These are phyloP conservation scores for Clitarchus hookeri DNA, from an alignment of 2,888 invertebrate genomes.

Conservation along the genomic window DNA sequence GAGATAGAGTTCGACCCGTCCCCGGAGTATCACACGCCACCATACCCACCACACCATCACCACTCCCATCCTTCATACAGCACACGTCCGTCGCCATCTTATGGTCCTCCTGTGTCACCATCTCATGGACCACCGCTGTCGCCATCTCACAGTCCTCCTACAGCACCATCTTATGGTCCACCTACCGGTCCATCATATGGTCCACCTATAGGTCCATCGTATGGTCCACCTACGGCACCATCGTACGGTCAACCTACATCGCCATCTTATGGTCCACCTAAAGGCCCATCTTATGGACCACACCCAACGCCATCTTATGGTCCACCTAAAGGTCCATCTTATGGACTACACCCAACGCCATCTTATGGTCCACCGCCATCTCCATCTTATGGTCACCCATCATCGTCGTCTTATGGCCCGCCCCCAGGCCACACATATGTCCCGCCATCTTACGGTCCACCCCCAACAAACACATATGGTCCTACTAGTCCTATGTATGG, in stretches of 20 bases:
- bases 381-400: slow-evolving; percentile 51
- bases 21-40: not conserved
- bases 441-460: slow-evolving; percentile 41
- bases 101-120: slow-evolving; percentile 31
- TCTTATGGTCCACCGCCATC: slow-evolving; percentile 47
- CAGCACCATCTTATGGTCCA: slow-evolving; percentile 42
- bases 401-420: slow-evolving; percentile 55
- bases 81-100: slow-evolving; percentile 27
- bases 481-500: slow-evolving; percentile 55
- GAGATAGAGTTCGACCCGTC: not conserved
- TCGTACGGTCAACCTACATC: slow-evolving; percentile 35
- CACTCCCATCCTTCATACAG: slow-evolving; percentile 2
- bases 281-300: slow-evolving; percentile 39
- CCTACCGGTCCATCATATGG: slow-evolving; percentile 44
- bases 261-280: slow-evolving; percentile 57
- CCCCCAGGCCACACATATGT: too few species aligned
- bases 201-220: slow-evolving; percentile 46
- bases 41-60: not conserved
- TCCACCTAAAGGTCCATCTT: slow-evolving; percentile 46
- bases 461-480: slow-evolving; percentile 46
- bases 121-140: slow-evolving; percentile 36
- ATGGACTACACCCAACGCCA: slow-evolving; percentile 44
- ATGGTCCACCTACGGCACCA: slow-evolving; percentile 51
- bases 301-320: slow-evolving; percentile 44
- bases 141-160: slow-evolving; percentile 57